Base-by-base conservation (phyloP, 2,888 invertebrate genomes). In the Griposia aprilina region DNA sequence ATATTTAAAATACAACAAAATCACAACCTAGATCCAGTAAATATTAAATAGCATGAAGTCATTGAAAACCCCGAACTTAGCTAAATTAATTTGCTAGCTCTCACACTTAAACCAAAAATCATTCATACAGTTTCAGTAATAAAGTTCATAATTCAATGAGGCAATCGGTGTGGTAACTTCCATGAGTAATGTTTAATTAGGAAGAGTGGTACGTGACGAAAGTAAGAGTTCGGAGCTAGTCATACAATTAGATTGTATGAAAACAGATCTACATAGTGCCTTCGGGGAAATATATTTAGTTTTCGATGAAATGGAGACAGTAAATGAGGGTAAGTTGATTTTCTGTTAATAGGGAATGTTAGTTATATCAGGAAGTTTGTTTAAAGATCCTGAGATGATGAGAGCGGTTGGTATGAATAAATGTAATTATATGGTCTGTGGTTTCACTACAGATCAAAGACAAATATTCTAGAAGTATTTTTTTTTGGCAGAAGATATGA, bases 141-240 rank as follows among this genome's bases (percentile, higher is more conserved):
- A 89, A 80, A 82, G 81, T 78, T 80, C 67, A 80, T 67, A 80
- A 77, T 82, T 82, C 74, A 78, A 76, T 78, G 60, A 68, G 30
- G 52, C 67, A 60, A 81, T 76, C 60, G 26, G 23, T 74, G 73
- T 60, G 82, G 78, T 88, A 90, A 91, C 85, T 90, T 90, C 83
- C 85, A 82, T 89, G 90, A 92, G 91, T 92, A 93, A 93, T 93
- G 91, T 94, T 94, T 94, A 93, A 95, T 94, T 94, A 94, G 90
- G 93, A 89, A 91, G 90, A 95, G 93, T 93, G 92, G 91, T 88
- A 93, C 93, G 93, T 93, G 94, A 93, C 90, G 90, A 93, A 92
- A 93, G 88, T 88, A 90, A 90, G 89, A 91, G 78, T 83, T 79
- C 48, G 80, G 88, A 90, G 91, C 90, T 90, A 87, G 87, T 74